Evolutionary conservation across 2,888 invertebrate genomes (phyloP), one percentile per base, ranked within the genome.

Genomic region (Eilema griseolum): DNA sequence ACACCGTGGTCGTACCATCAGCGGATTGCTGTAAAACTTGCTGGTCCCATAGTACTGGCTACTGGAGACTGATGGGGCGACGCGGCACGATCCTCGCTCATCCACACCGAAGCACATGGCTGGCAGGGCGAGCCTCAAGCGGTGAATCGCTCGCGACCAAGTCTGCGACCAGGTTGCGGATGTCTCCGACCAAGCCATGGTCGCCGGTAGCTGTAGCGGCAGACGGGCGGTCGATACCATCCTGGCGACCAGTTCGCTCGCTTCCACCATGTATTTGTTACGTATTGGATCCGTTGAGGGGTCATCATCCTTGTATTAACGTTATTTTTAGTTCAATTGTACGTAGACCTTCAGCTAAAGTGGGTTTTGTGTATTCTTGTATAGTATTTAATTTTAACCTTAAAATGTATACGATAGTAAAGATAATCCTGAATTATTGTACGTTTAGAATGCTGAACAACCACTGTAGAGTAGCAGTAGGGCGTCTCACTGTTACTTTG

Each of bases 1-100:
- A 83, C 83, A 83, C 84, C 80, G 82, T 79, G 81, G 68, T 73
- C 92, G 88, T 94, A 95, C 94, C 94, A 90, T 90, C 79, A 90
- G 83, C 80, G 93, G 90, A 87, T 92, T 90, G 88, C 89, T 90
- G 88, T 93, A 93, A 86, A 92, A 92, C 75, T 90, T 88, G 78
- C 90, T 92, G 84, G 88, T 86, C 70, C 91, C 90, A 82, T 87
- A 88, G 78, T 82, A 86, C 81, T 87, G 83, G 89, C 89, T 92
- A 82, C 89, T 88, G 80, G 86, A 80, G 73, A 88, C 86, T 7
- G 93, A 93, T 37, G 92, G 92, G 76, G 93, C 89, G 79, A 93
- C 93, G 72, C 89, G 87, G 75, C 85, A 82, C 67, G 85, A 80
- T 66, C 77, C 69, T 63, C 84, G 80, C 78, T 86, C 86, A 81